phyloP scores from a whole-genome alignment of 2,888 invertebrate genomes.

The Merodon equestris region DNA sequence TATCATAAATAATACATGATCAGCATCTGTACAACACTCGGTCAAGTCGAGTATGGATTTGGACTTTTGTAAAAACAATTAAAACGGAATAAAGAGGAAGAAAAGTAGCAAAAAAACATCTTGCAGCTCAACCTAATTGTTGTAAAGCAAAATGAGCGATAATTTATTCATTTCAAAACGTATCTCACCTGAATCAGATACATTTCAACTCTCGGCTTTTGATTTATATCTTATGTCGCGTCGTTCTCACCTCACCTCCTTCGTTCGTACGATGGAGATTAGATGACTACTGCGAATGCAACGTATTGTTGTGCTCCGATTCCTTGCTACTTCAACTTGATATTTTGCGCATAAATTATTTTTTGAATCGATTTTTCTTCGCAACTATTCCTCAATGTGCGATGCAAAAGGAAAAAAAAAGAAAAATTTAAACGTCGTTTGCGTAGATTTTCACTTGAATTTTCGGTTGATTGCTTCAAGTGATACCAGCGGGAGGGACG shows the following conservation, averaged over 20 bases:
- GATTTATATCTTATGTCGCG: no score
- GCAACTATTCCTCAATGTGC: background rate
- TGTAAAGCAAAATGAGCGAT: constrained; percentile 27
- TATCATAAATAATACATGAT: constrained; percentile 48
- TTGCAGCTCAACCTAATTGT: constrained; percentile 39
- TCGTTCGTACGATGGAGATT: constrained; percentile 9
- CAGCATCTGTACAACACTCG: constrained; percentile 26
- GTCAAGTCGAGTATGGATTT: background rate
- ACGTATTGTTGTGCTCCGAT: constrained; percentile 57
- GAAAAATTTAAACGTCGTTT: constrained; percentile 27
- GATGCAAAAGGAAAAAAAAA: background rate
- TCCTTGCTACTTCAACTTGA: constrained; percentile 58
- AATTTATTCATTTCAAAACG: constrained; percentile 53
- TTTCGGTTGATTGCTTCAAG: constrained; percentile 41
- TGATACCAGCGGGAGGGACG: constrained; percentile 56
- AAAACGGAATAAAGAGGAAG: background rate
- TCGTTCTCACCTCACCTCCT: no score
- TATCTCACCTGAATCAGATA: constrained; percentile 67
- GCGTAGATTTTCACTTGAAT: constrained; percentile 64
- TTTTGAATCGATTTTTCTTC: constrained; percentile 1
- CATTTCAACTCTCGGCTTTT: constrained; percentile 42
- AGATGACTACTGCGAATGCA: constrained; percentile 41
- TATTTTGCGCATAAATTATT: constrained; percentile 52
- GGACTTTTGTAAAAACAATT: constrained; percentile 23
- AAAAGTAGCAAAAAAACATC: constrained; percentile 18